A percentile compares a stretch with the other conserved stretches of the same genome.
Conservation (phyloP, 2,888 invertebrate species). For the Gryllus longicercus region DNA sequence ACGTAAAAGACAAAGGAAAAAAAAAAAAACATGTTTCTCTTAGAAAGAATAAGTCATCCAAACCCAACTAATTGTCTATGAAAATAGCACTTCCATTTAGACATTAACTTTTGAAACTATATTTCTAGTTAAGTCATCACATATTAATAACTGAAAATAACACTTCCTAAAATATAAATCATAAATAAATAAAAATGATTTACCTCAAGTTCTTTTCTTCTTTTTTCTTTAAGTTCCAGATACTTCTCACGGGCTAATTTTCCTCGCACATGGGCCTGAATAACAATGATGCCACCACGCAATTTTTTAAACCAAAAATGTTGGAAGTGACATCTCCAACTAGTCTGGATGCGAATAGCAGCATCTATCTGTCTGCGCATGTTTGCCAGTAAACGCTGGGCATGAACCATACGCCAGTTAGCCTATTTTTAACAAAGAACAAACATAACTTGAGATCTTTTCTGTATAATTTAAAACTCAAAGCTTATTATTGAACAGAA, state of each 20-base stretch:
- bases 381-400: conserved; percentile 53
- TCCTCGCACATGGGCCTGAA: conserved; percentile 74
- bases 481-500: too few relatives aligned
- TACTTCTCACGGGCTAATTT: conserved; percentile 42
- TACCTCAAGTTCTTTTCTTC: neutral
- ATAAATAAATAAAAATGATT: neutral
- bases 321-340: conserved; percentile 68
- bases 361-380: conserved; percentile 54
- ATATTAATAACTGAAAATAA: too few relatives aligned
- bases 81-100: too few relatives aligned
- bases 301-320: conserved; percentile 66
- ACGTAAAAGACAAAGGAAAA: too few relatives aligned
- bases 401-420: conserved; percentile 63
- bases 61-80: too few relatives aligned
- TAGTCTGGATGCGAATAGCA: conserved; percentile 69
- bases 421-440: conserved; percentile 49
- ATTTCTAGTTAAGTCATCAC: too few relatives aligned
- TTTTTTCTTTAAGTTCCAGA: neutral
- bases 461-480: too few relatives aligned
- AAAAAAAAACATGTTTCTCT: too few relatives aligned
- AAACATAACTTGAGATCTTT: neutral
- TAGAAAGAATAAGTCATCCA: too few relatives aligned
- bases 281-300: conserved; percentile 55
- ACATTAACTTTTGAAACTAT: too few relatives aligned
- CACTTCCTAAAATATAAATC: too few relatives aligned